Evolutionary conservation across 2,797 vertebrate species (phyloP), one percentile per base, ranked within the genome.

Genomic region (Erpetoichthys calabaricus): DNA sequence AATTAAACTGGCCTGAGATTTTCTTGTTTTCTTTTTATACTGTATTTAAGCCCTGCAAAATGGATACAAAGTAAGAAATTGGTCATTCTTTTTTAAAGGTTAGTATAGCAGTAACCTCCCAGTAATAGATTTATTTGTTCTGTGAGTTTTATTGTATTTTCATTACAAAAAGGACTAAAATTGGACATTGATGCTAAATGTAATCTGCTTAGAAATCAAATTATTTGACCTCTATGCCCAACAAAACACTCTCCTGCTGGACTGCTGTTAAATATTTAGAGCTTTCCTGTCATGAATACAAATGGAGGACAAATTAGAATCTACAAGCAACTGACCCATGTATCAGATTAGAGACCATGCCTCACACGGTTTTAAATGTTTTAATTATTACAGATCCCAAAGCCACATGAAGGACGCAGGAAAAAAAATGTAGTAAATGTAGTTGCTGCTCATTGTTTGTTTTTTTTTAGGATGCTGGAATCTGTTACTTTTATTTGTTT

Each of bases 281-380:
- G 73, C 81, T 81, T 82, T 77, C 81, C 86, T 84, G 80, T 91
- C 91, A 93, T 96, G 91, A 96, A 96, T 97, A 95, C 90, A 91
- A 92, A 97, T 94, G 69, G 80, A 73, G 81, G 87, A 80, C 91
- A 98, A 96, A 98, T 95, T 90, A 93, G 88, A 94, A 90, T 86
- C 87, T 93, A 90, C 90, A 95, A 86, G 91, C 89, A 87, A 83
- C 86, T 93, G 92, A 96, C 93, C 91, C 82, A 76, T 82, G 79
- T 78, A 88, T 86, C 85, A 87, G 85, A 91, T 89, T 87, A 86
- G 70, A 76, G 87, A 73, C 83, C 82, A 73, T 57, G 76, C 75
- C 80, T 84, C 80, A 74, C 83, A 85, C 81, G 76, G 81, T 73
- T 89, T 90, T 87, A 89, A 91, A 88, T 87, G 84, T 86, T 95